Evolutionary conservation across 1,140 invertebrate genomes (phyloP).

Genomic region (Monochamus saltuarius): DNA sequence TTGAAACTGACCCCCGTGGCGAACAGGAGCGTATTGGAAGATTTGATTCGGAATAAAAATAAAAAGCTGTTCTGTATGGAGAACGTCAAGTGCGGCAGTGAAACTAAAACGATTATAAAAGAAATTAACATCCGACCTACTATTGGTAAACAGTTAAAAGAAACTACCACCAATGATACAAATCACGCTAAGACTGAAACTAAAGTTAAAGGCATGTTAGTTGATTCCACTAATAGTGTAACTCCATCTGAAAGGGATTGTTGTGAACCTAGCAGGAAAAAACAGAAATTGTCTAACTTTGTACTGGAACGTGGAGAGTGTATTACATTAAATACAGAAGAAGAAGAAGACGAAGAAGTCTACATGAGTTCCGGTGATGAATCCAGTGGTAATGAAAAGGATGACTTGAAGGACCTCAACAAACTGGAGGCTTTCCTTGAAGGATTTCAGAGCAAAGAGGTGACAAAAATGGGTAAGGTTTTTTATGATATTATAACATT

Average conservation of each 20-base stretch:
- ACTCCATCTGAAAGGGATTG: too few species aligned
- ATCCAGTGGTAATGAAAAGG: not conserved
- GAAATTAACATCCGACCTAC: not conserved
- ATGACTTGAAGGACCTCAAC: not conserved
- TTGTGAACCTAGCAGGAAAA: too few species aligned
- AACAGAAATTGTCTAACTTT: too few species aligned
- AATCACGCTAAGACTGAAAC: not conserved
- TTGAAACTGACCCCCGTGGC: conserved; percentile 6
- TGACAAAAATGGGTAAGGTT: not conserved
- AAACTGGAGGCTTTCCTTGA: not conserved
- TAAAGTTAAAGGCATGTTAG: not conserved
- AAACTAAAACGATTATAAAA: conserved; percentile 2
- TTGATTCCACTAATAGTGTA: not conserved
- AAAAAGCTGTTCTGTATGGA: conserved; percentile 11
- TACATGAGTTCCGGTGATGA: not conserved
- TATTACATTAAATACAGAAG: too few species aligned
- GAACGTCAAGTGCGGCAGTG: not conserved
- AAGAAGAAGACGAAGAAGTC: too few species aligned
- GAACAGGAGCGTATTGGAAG: conserved; percentile 3
- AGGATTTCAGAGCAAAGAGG: not conserved
- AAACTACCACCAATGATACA: not conserved
- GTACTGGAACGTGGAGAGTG: too few species aligned
- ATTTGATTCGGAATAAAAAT: conserved; percentile 9
- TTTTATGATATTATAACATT: not conserved
- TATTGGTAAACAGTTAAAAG: not conserved